Base-by-base conservation (phyloP, 1,140 invertebrate genomes). In the Aricia agestis region DNA sequence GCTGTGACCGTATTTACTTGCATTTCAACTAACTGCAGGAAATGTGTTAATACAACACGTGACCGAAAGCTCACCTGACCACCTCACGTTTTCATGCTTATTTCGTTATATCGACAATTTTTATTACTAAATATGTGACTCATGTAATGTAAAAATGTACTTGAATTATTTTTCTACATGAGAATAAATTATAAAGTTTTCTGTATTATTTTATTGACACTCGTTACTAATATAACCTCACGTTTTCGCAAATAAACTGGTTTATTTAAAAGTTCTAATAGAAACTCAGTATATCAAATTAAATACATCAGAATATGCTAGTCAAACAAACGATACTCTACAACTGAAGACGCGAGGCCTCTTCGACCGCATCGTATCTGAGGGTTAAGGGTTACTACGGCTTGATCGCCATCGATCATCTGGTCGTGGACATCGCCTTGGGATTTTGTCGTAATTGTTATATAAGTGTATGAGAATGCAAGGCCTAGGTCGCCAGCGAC, bases 391-490 rank as follows among this genome's bases (percentile, higher is more conserved):
- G 45, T 52, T 52, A 52, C 36, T 36, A 6, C 36, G 36, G 36
- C 36, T 36, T 4, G 36, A 36, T 9, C 36, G 36, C 36, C 36
- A 36, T 36, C 45, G 9, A 52, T 52, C 45, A 52, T 52, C 45
- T 15, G 45, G 45, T 52, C 13, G 9, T 13, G 45, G 45, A 36
- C 36, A 6, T 19, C 59, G 59, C 59, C 59, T 63, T 63, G 59
- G 58, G 17, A 25, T 63, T 25, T 63, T 13, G 59, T 63, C 18
- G 18, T 63, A 63, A 63, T 63, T 63, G 59, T 63, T 63, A 63
- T 63, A 63, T 63, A 63, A 63, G 59, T 63, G 19, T 63, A 63
- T 18, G 59, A 63, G 59, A 63, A 63, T 63, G 59, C 59, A 25
- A 63, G 59, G 59, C 59, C 59, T 63, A 63, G 59, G 59, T 63